Base-by-base conservation (phyloP, 2,888 invertebrate genomes). In the Empis stercorea region DNA sequence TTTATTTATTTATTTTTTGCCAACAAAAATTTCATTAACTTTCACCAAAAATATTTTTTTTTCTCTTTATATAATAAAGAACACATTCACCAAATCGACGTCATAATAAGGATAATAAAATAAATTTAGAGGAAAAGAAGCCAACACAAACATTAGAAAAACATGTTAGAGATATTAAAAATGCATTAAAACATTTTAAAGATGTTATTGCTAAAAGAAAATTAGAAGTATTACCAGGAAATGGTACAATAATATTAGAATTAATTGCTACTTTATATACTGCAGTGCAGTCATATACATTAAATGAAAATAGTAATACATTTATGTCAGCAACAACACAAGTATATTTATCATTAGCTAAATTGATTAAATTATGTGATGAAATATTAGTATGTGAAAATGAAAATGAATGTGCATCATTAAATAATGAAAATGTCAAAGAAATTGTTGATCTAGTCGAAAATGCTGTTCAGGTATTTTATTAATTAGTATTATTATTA, bases 141-240 rank as follows among this genome's bases (percentile, higher is more conserved):
- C 82, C 84, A 50, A 74, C 81, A 56, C 79, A 81, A 65, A 82
- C 84, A 62, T 73, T 85, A 57, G 82, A 84, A 70, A 75, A 78
- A 60, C 82, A 84, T 71, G 83, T 84, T 63, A 79, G 81, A 71
- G 78, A 79, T 68, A 78, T 86, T 48, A 78, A 81, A 61, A 76
- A 82, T 61, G 82, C 86, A 41, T 73, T 94, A 55, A 84, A 84
- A 64, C 93, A 92, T 72, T 89, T 94, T 69, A 81, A 87, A 59
- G 93, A 93, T 73, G 93, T 93, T 52, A 88, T 94, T 56, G 80
- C 84, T 51, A 92, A 91, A 71, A 82, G 88, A 68, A 93, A 87
- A 70, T 74, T 91, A 61, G 91, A 93, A 73, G 89, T 94, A 79
- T 73, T 95, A 58, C 89, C 93, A 3, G 93, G 91, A 53, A 91